Evolutionary conservation across 2,113 vertebrate genomes (phyloP), one percentile per base, ranked within the genome.

Genomic region (Sprattus sprattus): DNA sequence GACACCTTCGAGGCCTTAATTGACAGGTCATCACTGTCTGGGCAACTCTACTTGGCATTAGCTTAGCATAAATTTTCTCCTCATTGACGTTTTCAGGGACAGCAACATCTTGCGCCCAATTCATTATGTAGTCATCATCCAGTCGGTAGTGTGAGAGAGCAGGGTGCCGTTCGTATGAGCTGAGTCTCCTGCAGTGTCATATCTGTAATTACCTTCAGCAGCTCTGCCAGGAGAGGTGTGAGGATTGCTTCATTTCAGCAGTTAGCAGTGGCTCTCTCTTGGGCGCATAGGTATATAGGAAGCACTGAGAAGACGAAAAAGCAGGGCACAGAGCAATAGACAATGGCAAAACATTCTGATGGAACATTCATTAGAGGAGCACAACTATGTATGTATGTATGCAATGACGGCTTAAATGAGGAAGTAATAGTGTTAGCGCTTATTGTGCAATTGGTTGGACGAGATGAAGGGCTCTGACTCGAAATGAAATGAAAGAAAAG

Each of bases 81-180:
- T 78, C 71, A 39, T 78, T 78, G 71, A 44, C 71, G 28, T 78
- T 78, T 13, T 16, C 71, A 39, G 71, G 71, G 28, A 78, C 9
- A 13, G 28, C 28, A 78, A 32, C 71, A 78, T 78, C 71, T 32
- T 78, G 71, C 71, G 13, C 71, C 32, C 71, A 39, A 78, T 78
- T 78, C 71, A 78, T 78, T 78, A 78, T 78, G 71, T 78, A 39
- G 32, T 78, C 71, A 78, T 78, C 71, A 78, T 78, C 28, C 71
- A 78, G 28, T 13, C 3, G 25, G 28, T 32, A n/a, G 71, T 13
- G 71, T 28, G 71, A 39, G 71, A 39, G 71, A 6, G 20, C 71
- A 39, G 28, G 71, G 25, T 4, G 32, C 71, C 44, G 64, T 71
- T 71, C 10, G 25, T 71, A 28, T 28, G 64, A 32, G 64, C 71